Conservation (phyloP, 2,113 vertebrate species). For the Lamprotornis superbus region DNA sequence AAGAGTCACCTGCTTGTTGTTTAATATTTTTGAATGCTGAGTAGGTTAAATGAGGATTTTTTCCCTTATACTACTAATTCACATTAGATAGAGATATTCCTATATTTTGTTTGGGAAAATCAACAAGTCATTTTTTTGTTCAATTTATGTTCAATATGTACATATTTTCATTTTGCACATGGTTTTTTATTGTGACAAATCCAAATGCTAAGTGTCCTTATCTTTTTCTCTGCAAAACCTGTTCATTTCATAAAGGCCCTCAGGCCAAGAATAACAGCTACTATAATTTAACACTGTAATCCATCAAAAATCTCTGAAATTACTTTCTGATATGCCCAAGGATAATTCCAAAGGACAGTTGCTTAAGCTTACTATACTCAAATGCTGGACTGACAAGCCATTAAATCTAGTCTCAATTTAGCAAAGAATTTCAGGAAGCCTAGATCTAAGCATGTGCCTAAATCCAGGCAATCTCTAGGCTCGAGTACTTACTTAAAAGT, state of each 20-base stretch:
- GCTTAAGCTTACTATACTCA: constrained; percentile 3
- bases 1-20: not conserved
- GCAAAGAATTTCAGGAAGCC: not conserved
- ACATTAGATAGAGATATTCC: not conserved
- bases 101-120: not conserved
- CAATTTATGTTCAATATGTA: not conserved
- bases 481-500: not conserved
- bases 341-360: constrained; percentile 25
- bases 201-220: not conserved
- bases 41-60: rapidly evolving
- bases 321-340: constrained; percentile 1
- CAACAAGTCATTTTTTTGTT: not conserved
- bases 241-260: not conserved
- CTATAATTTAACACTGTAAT: constrained; percentile 15
- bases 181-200: not conserved
- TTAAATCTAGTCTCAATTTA: constrained; percentile 26
- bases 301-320: constrained; percentile 38
- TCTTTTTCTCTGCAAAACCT: not conserved
- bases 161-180: not conserved
- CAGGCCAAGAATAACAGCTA: not conserved
- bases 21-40: not conserved
- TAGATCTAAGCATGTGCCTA: not conserved
- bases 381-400: not conserved
- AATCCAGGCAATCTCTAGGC: not conserved
- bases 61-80: not conserved